phyloP scores from a whole-genome alignment of 2,888 invertebrate species.

The Tortrix viridana region DNA sequence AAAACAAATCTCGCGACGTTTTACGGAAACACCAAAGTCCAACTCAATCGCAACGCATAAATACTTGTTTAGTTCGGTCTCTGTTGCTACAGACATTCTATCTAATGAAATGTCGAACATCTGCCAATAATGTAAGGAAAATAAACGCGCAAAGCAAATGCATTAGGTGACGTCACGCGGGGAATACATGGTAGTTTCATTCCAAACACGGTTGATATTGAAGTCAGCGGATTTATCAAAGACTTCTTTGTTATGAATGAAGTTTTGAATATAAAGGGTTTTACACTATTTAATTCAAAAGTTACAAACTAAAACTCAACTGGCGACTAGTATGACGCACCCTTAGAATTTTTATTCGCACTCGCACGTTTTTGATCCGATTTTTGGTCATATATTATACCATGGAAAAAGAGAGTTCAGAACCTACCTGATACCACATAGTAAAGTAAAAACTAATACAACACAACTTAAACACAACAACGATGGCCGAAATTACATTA shows the following conservation, averaged over 20 bases:
- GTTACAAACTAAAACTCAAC: too few relatives aligned
- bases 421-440: neutral
- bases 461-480: neutral
- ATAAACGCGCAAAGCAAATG: conserved; percentile 35
- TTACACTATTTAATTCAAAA: too few relatives aligned
- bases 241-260: conserved; percentile 9
- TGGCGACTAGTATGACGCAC: too few relatives aligned
- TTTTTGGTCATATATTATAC: too few relatives aligned
- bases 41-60: conserved; percentile 17
- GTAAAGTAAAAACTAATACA: neutral
- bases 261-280: conserved; percentile 10
- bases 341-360: too few relatives aligned
- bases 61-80: conserved; percentile 12
- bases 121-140: conserved; percentile 35
- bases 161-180: conserved; percentile 38
- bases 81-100: conserved; percentile 17
- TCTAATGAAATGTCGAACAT: conserved; percentile 35
- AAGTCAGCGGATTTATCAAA: conserved; percentile 18
- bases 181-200: conserved; percentile 16
- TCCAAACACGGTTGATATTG: conserved; percentile 20
- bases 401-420: too few relatives aligned
- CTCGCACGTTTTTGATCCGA: too few relatives aligned
- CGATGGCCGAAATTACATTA: neutral
- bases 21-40: neutral
- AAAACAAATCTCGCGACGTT: too few relatives aligned